Base-by-base conservation (phyloP, 2,888 invertebrate genomes). In the Neocrepidodera transversa region DNA sequence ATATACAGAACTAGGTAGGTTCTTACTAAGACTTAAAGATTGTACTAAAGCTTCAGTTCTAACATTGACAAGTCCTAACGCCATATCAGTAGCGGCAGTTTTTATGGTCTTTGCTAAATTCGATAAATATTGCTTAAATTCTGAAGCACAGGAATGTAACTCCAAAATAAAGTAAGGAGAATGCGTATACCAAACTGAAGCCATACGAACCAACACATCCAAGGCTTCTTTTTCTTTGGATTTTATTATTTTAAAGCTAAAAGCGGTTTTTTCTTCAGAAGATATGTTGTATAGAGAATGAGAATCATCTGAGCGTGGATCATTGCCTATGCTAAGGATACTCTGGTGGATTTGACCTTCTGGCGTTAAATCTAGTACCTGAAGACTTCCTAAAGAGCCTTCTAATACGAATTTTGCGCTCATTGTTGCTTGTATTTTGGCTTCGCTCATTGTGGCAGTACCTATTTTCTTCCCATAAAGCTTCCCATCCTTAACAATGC, bases 121-220 rank as follows among this genome's bases (percentile, higher is more conserved):
- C 53, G 91, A 87, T 68, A 92, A 82, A 80, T 95, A 95, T 76
- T 93, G 92, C 76, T 92, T 91, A 79, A 96, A 95, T 81, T 95
- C 93, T 10, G 91, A 89, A 8, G 93, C 91, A 78, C 96, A 97
- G 32, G 91, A 91, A 71, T 91, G 89, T 60, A 97, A 82, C 78
- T 96, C 96, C 26, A 87, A 85, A 53, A 97, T 83, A 74, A 97
- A 87, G 66, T 89, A 86, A 0, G 94, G 92, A 50, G 93, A 94
- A 80, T 97, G 97, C 2, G 93, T 93, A 82, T 96, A 97, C 86
- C 93, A 93, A 57, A 97, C 90, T 30, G 94, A 92, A 1, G 94
- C 95, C 87, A 95, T 91, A 73, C 88, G 83, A 66, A 89, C 74
- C 2, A 68, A 74, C 14, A 79, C 73, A 54, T 78, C 76, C 4